Base-by-base conservation (phyloP, 1,140 invertebrate species). In the Aricia agestis region DNA sequence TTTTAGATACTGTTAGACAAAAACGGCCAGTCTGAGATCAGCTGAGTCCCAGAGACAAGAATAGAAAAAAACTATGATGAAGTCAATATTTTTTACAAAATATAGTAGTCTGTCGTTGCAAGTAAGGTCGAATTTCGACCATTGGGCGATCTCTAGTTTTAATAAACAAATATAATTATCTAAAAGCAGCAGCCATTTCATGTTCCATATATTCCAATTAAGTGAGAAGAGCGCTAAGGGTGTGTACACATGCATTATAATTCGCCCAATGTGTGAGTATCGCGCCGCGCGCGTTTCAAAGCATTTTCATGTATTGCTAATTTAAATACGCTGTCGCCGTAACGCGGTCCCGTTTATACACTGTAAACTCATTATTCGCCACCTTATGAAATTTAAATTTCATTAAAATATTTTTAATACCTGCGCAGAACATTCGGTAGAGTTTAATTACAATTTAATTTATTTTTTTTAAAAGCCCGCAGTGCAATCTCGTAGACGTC, bases 231-330 rank as follows among this genome's bases (percentile, higher is more conserved):
- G 59, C 59, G 59, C 59, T 63, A 63, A 63, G 73, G 68, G 75
- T 70, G 70, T 68, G 70, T 74, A 79, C 73, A 73, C 74, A 78
- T 79, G 77, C 72, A 72, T 85, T 87, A 90, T 89, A 82, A 90
- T 90, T 86, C 76, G 76, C 76, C 74, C 81, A 84, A 84, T 75
- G 79, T 72, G 74, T 67, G 71, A 78, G 71, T 79, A 84, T 76
- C 78, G 70, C 77, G 75, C 70, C 84, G 76, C 78, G 70, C 77
- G 75, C 70, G 76, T 84, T 84, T 86, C 86, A 90, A 85, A 90
- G 86, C 89, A 90, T 91, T 90, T 85, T 86, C 89, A 79, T 91
- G 87, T 91, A 89, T 89, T 76, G 80, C 89, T 91, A 91, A 91
- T 91, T 90, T 87, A 91, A 90, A 91, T 90, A 86, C 86, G 87